Conservation (phyloP, 37 sponge, comb jelly and placozoan genomes). For the Spongilla lacustris region DNA sequence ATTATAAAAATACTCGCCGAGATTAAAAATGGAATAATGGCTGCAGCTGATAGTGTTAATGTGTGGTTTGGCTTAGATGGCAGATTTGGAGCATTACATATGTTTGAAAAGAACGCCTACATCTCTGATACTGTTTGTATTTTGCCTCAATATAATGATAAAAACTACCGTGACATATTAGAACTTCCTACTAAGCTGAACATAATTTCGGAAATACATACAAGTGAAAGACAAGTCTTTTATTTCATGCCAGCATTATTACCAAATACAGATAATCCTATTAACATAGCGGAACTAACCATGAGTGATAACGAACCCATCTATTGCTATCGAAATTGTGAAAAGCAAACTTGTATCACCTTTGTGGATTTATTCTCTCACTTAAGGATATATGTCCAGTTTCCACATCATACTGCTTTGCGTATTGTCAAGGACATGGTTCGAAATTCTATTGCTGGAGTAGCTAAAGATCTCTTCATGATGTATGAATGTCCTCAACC, state of each 20-base stretch:
- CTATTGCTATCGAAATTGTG: background rate
- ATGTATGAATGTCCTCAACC: background rate
- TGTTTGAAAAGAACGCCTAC: background rate
- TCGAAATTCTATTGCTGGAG: background rate
- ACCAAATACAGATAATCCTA: background rate
- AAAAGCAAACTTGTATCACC: background rate
- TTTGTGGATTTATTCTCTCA: background rate
- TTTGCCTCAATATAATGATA: background rate
- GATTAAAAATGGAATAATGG: background rate
- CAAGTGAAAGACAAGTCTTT: background rate
- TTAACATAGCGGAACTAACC: background rate
- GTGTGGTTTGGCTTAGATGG: background rate
- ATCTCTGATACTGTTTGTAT: background rate
- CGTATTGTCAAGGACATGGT: background rate
- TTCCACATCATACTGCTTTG: background rate
- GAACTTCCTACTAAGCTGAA: background rate
- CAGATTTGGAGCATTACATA: background rate
- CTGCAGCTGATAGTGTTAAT: background rate
- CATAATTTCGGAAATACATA: background rate
- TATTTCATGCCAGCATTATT: background rate
- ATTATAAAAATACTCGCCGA: background rate
- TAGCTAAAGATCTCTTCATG: background rate
- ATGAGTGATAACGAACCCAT: background rate
- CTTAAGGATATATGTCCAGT: background rate
- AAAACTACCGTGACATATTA: background rate